A percentile compares a stretch with the other conserved stretches of the same genome.
Conservation (phyloP, 2,113 vertebrate genomes). For the Psophia crepitans region DNA sequence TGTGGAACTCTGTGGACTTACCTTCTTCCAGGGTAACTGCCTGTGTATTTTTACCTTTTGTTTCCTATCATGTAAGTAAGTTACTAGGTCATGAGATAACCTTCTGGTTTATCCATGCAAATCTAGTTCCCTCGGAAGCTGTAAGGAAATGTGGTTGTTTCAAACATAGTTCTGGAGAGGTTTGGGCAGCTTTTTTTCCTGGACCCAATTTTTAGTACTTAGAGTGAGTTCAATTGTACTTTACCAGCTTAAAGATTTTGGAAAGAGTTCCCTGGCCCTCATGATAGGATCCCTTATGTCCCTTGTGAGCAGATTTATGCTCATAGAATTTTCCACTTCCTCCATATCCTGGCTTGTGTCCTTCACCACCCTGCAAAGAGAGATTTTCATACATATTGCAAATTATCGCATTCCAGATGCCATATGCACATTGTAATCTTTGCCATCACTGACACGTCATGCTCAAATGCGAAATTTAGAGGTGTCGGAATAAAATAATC, state of each 20-base stretch:
- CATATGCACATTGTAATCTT: neutral
- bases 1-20: neutral
- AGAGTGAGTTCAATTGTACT: constrained; percentile 5
- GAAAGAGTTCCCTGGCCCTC: constrained; percentile 93
- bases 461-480: neutral
- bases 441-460: neutral
- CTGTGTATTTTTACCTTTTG: neutral
- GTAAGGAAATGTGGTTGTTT: neutral
- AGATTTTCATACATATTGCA: constrained; percentile 20
- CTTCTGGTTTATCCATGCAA: neutral
- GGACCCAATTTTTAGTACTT: neutral
- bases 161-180: neutral
- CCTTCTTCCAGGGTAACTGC: neutral
- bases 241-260: constrained; percentile 99
- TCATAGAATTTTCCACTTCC: constrained; percentile 75
- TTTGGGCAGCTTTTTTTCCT: neutral
- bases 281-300: constrained; percentile 84
- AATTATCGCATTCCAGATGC: neutral
- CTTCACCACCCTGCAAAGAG: constrained; percentile 78
- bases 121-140: neutral
- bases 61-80: neutral
- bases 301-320: constrained; percentile 82
- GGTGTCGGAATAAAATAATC: neutral
- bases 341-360: constrained; percentile 79
- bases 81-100: neutral